A percentile compares a stretch with the other conserved stretches of the same genome.
These are phyloP conservation scores for Gymnoscopelus microlampas DNA, from an alignment of 2,797 vertebrate genomes.

Conservation along the genomic window DNA sequence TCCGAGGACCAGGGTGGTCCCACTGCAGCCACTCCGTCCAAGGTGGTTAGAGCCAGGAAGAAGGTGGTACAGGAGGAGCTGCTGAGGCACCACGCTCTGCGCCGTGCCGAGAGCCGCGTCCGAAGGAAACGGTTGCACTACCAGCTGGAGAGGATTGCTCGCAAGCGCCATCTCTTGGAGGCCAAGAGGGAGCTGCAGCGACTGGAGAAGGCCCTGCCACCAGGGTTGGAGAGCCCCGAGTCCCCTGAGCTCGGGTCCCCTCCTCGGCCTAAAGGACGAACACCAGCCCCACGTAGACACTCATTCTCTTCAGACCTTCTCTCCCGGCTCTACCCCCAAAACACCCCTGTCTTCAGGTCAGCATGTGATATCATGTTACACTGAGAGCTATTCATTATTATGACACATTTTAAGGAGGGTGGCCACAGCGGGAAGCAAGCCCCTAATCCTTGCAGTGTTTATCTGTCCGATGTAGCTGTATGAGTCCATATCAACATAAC, in stretches of 20 bases:
- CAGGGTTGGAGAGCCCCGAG: conserved; percentile 67
- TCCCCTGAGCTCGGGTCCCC: conserved; percentile 62
- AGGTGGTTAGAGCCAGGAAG: conserved; percentile 80
- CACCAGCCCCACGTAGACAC: conserved; percentile 70
- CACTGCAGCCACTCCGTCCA: conserved; percentile 47
- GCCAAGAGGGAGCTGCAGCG: conserved; percentile 88
- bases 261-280: conserved; percentile 47
- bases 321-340: conserved; percentile 82
- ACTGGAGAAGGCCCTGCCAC: conserved; percentile 80
- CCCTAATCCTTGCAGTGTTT: too few species aligned
- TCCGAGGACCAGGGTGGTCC: conserved; percentile 49
- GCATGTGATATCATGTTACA: conserved; percentile 4
- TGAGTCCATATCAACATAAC: too few species aligned
- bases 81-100: conserved; percentile 80
- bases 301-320: conserved; percentile 83
- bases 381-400: too few species aligned
- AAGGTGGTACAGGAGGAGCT: conserved; percentile 86
- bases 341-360: conserved; percentile 81
- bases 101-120: conserved; percentile 82
- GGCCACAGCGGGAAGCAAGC: too few species aligned
- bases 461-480: too few species aligned
- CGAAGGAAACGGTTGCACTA: conserved; percentile 84
- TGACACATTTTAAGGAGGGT: too few species aligned
- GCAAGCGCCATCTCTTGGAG: conserved; percentile 89
- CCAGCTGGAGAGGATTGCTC: conserved; percentile 88